Base-by-base conservation (phyloP, 2,797 vertebrate genomes). In the Pempheris klunzingeri region DNA sequence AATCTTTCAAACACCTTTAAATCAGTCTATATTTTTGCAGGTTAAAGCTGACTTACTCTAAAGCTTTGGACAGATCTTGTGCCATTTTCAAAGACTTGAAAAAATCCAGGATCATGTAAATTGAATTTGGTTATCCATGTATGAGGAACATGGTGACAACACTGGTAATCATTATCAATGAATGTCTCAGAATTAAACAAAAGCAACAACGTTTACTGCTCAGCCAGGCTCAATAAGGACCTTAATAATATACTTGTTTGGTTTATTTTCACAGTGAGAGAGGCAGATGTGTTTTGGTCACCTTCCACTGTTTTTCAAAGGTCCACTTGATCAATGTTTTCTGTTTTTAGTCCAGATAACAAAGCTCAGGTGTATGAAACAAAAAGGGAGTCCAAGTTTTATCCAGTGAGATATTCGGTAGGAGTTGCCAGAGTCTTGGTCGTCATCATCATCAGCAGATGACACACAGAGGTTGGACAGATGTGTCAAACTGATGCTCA, bases 221-320 rank as follows among this genome's bases (percentile, higher is more conserved):
- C 65, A 34, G 61, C 28, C 44, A 26, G 44, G 58, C 47, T 77
- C 49, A 14, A 57, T 38, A 54, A 71, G 47, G 57, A 75, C 84
- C 63, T 84, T 87, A 78, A 81, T 77, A 74, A 61, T 53, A 70
- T 49, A 67, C 59, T 64, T 83, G 67, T 84, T 72, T 75, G 63
- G 81, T 82, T 88, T 88, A 87, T 87, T 86, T 87, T 80, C 69
- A 49, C n/a, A 9, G 65, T 22, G 22, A 80, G 59, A 77, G 71
- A 85, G 86, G 87, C 76, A 53, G 70, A 90, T 84, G 70, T 65
- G 71, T 84, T 86, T 83, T 88, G 87, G 84, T 85, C 77, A 47
- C 43, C 52, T 52, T 77, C 75, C 67, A 74, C 70, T 36, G 50
- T 58, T 77, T 76, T 71, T 80, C 38, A 78, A 77, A 67, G 67